A percentile compares a stretch with the other conserved stretches of the same genome.
Conservation (phyloP, 2,113 vertebrate genomes). For the Gnathonemus longibarbis region DNA sequence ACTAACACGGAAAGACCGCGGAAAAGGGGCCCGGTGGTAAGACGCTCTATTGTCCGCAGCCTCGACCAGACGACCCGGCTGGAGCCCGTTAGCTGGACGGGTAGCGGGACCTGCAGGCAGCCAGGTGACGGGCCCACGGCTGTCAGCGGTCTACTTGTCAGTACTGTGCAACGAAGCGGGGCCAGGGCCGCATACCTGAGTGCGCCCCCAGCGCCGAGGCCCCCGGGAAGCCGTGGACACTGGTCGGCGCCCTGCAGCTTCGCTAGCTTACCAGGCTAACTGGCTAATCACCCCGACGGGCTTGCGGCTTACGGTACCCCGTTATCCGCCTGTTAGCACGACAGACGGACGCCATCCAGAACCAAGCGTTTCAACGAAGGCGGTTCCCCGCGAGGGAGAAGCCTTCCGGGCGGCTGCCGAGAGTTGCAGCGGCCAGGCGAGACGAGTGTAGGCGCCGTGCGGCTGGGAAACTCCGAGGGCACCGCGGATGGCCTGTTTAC, state of each 20-base stretch:
- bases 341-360: neutral
- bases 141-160: neutral
- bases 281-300: neutral
- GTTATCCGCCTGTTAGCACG: neutral
- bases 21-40: neutral
- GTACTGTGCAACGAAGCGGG: neutral
- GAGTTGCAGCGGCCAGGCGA: neutral
- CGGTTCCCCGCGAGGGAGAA: neutral
- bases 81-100: neutral
- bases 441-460: neutral
- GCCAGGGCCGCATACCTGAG: neutral
- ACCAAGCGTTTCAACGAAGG: neutral
- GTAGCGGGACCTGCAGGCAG: neutral
- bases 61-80: neutral
- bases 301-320: neutral
- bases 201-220: neutral
- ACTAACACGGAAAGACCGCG: neutral
- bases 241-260: neutral
- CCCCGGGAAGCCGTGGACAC: neutral
- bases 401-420: neutral
- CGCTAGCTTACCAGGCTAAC: neutral
- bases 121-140: neutral
- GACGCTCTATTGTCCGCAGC: neutral
- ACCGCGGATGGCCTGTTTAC: neutral
- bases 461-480: neutral